Evolutionary conservation across 37 sponge, comb jelly and placozoan species (phyloP), one percentile per base, ranked within the genome.

Genomic region (Crambe crambe): DNA sequence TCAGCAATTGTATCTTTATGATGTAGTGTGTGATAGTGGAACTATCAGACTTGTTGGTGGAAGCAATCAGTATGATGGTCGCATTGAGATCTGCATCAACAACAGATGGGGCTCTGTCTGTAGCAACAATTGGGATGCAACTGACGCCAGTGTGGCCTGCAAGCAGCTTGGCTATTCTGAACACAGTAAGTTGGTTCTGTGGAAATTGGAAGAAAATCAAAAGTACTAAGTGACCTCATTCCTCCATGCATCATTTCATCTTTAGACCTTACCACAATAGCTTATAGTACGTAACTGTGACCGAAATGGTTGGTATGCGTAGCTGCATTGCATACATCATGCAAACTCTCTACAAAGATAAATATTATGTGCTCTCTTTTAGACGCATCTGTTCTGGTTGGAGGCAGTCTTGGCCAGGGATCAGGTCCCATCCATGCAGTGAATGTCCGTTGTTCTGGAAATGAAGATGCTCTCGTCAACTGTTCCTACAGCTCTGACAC

Each of bases 51-150:
- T 79, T 66, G 79, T 42, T 67, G 79, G 68, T 17, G 37, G 56
- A 20, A 61, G 68, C 68, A 29, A 41, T 44, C 32, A 30, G 35
- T 34, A 15, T 9, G 47, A 67, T n/a, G 79, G 79, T 12, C 54
- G 79, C 23, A 42, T 79, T 18, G 79, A 79, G 56, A 47, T 79
- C 37, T 79, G 79, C 56, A 31, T 47, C n/a, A 51, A 44, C 37
- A 79, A 44, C 36, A 29, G 0, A 9, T 79, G 79, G 79, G 79
- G 79, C 17, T 41, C 38, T 68, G 57, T 79, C 20, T 79, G 79
- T 74, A 57, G 51, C 12, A 32, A 26, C 35, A 6, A 4, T n/a
- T 61, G 76, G 62, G n/a, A 18, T 6, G n/a, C 36, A 23, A 21
- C 37, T 31, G 74, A 74, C n/a, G 74, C 74, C 15, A 74, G 15